Evolutionary conservation across 2,797 vertebrate genomes (phyloP).

Genomic region (Spheniscus humboldti): DNA sequence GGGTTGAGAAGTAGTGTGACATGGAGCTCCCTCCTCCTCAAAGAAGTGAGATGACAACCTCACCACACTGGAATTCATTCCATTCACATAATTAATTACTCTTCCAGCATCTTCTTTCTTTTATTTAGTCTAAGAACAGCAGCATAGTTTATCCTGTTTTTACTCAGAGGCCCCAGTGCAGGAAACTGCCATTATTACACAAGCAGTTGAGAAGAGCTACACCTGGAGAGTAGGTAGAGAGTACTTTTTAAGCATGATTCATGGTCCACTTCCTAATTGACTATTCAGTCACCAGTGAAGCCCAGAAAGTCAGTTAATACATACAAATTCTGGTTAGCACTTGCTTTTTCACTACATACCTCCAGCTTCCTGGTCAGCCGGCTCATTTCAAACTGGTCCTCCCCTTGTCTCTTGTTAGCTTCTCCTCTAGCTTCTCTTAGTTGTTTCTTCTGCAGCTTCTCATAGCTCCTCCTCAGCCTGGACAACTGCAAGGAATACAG

Average conservation of each 20-base stretch:
- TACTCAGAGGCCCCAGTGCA: neutral
- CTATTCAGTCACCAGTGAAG: neutral
- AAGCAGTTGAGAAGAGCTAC: neutral
- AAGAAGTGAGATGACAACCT: neutral
- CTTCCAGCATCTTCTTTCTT: neutral
- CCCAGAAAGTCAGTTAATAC: neutral
- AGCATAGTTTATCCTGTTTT: neutral
- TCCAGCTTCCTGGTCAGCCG: constrained; percentile 79
- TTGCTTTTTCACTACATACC: constrained; percentile 66
- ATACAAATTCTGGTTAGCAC: neutral
- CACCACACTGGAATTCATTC: neutral
- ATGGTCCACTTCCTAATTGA: neutral
- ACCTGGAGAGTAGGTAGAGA: neutral
- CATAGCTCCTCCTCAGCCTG: constrained; percentile 88
- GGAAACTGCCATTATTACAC: neutral
- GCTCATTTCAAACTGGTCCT: constrained; percentile 76
- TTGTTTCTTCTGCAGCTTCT: constrained; percentile 88
- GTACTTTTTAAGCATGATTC: neutral
- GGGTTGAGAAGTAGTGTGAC: neutral
- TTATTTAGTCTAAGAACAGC: neutral
- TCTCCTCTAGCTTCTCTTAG: constrained; percentile 75
- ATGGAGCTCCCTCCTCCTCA: neutral
- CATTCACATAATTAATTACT: neutral
- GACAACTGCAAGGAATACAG: constrained; percentile 77
- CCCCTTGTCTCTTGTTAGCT: constrained; percentile 69